Percentiles rank a stretch among this genome's conserved stretches.
These are phyloP conservation scores for Paedocypris micromegethes DNA, from an alignment of 2,797 vertebrate species.

Conservation along the genomic window DNA sequence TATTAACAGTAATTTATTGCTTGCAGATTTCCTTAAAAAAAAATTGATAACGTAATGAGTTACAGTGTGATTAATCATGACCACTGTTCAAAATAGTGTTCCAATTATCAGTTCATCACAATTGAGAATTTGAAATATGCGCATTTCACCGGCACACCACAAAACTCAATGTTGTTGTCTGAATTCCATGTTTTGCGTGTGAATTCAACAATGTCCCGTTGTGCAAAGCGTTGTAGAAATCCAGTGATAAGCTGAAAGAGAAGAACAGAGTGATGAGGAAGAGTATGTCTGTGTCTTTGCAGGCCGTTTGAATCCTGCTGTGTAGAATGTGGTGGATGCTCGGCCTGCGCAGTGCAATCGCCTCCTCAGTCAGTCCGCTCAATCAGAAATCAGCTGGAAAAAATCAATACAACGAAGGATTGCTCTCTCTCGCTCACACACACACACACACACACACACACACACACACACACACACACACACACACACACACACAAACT, in stretches of 20 bases:
- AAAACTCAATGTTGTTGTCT: not conserved
- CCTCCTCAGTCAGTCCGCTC: conserved; percentile 34
- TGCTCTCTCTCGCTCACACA: conserved; percentile 32
- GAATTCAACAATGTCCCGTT: conserved; percentile 9
- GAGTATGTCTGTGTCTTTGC: conserved; percentile 23
- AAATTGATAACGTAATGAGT: too few species aligned
- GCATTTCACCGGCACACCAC: too few species aligned
- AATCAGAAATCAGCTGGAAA: conserved; percentile 48
- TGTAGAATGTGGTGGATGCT: conserved; percentile 30
- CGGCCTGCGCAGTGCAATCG: conserved; percentile 26
- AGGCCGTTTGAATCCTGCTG: conserved; percentile 35
- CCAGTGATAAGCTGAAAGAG: conserved; percentile 12
- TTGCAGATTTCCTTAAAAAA: too few species aligned
- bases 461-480: conserved; percentile 6
- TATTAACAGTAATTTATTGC: too few species aligned
- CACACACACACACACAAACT: conserved; percentile 22
- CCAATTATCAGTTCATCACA: too few species aligned
- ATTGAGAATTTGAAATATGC: too few species aligned
- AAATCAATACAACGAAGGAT: conserved; percentile 48
- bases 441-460: conserved; percentile 13
- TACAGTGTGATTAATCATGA: too few species aligned
- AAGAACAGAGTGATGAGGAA: conserved; percentile 20
- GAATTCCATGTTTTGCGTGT: not conserved
- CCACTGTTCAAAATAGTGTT: too few species aligned
- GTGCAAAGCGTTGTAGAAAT: conserved; percentile 16